A percentile compares a stretch with the other conserved stretches of the same genome.
Conservation (phyloP, 2,113 vertebrate genomes). For the Thamnaconus septentrionalis region DNA sequence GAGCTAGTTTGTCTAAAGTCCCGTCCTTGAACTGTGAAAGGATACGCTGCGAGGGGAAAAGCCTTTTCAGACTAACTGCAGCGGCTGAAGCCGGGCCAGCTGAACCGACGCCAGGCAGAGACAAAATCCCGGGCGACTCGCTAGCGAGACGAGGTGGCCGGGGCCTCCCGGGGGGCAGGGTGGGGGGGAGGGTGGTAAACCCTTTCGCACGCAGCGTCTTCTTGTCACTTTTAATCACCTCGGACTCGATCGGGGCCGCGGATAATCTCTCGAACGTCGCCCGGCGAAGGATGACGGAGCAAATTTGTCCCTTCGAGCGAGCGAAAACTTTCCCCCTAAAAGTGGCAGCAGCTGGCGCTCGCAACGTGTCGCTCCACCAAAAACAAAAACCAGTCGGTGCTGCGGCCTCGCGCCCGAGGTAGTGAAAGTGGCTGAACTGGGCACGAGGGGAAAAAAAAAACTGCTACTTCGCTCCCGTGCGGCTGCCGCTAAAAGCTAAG, state of each 20-base stretch:
- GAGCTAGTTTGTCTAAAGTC: slow-evolving; percentile 66
- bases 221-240: slow-evolving; percentile 40
- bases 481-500: slow-evolving; percentile 47
- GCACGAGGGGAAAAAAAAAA: slow-evolving; percentile 41
- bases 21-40: slow-evolving; percentile 75
- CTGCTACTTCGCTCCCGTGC: slow-evolving; percentile 30
- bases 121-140: slow-evolving; percentile 57
- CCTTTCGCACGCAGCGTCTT: slow-evolving; percentile 29
- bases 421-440: slow-evolving; percentile 31
- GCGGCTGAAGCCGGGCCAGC: slow-evolving; percentile 67
- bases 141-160: slow-evolving; percentile 47
- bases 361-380: too few species aligned
- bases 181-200: slow-evolving; percentile 33
- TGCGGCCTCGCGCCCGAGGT: slow-evolving; percentile 27
- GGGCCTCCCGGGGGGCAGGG: neutral
- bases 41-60: slow-evolving; percentile 65
- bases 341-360: too few species aligned
- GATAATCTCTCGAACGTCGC: slow-evolving; percentile 13
- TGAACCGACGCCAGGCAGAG: slow-evolving; percentile 64
- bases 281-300: too few species aligned
- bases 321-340: too few species aligned
- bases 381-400: too few species aligned
- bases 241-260: neutral
- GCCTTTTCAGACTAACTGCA: slow-evolving; percentile 70
- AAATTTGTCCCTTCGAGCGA: too few species aligned